phyloP scores from a whole-genome alignment of 37 sponge, comb jelly and placozoan genomes.

The Tethya wilhelma region DNA sequence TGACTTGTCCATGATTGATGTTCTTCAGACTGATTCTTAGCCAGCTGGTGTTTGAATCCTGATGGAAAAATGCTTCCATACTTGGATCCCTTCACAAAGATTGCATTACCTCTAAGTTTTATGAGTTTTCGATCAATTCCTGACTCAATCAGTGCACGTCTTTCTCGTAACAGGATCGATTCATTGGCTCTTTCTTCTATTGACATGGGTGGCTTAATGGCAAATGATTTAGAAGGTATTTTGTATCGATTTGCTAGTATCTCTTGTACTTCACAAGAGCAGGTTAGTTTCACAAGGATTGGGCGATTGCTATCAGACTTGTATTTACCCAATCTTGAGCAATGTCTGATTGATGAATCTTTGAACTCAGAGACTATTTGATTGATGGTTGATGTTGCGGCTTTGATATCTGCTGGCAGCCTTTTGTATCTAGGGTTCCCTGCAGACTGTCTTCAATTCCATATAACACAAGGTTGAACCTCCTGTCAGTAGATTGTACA shows the following conservation, averaged over 20 bases:
- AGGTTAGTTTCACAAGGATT: constrained; percentile 5
- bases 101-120: not conserved
- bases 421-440: no score
- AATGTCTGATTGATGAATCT: constrained; percentile 6
- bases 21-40: no score
- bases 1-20: no score
- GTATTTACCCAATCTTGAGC: constrained; percentile 22
- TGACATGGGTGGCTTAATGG: constrained; percentile 19
- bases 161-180: not conserved
- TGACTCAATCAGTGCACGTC: constrained; percentile 14
- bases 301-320: not conserved
- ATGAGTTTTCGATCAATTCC: constrained; percentile 1
- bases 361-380: no score
- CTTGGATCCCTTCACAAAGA: not conserved
- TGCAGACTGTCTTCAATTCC: no score
- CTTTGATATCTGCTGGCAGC: no score
- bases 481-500: no score
- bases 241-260: constrained; percentile 2
- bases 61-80: not conserved
- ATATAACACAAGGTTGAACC: no score
- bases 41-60: no score
- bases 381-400: no score
- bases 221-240: not conserved
- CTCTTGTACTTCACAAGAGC: not conserved
- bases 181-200: not conserved